Evolutionary conservation across 64 coral and sea anemone genomes (phyloP).

Genomic region (Stichodactyla helianthus): DNA sequence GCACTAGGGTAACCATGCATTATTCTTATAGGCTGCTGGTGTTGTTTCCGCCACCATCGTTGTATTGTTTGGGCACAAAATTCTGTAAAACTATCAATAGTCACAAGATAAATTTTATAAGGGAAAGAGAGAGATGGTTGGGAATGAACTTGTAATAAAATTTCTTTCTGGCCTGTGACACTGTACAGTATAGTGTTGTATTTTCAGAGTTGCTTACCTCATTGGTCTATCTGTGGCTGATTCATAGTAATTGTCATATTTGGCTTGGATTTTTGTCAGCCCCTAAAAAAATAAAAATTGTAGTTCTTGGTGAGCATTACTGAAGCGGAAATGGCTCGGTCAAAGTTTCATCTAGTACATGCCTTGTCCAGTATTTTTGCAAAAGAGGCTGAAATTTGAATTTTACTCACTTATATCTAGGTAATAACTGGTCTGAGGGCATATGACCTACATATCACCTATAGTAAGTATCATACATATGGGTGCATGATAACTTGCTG

Average conservation of each 20-base stretch:
- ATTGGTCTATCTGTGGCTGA: background rate
- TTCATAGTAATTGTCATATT: background rate
- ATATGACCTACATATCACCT: too few species aligned
- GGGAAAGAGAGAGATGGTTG: background rate
- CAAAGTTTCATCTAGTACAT: too few species aligned
- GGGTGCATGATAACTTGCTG: too few species aligned
- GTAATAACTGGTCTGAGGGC: too few species aligned
- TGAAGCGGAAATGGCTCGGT: background rate
- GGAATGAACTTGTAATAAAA: background rate
- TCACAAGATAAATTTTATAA: background rate
- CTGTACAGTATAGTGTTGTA: too few species aligned
- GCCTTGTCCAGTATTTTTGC: too few species aligned
- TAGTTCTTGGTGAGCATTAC: background rate
- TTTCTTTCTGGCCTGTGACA: too few species aligned
- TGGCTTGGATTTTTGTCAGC: background rate
- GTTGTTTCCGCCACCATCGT: constrained; percentile 60
- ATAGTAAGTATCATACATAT: too few species aligned
- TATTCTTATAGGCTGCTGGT: background rate
- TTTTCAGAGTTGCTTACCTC: background rate
- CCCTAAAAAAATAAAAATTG: background rate
- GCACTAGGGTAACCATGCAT: constrained; percentile 24
- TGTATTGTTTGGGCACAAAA: constrained; percentile 76
- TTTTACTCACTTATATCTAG: too few species aligned
- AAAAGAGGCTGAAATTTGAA: too few species aligned
- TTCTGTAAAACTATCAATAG: constrained; percentile 37